phyloP scores from a whole-genome alignment of 2,797 vertebrate species.

The Todus mexicanus region DNA sequence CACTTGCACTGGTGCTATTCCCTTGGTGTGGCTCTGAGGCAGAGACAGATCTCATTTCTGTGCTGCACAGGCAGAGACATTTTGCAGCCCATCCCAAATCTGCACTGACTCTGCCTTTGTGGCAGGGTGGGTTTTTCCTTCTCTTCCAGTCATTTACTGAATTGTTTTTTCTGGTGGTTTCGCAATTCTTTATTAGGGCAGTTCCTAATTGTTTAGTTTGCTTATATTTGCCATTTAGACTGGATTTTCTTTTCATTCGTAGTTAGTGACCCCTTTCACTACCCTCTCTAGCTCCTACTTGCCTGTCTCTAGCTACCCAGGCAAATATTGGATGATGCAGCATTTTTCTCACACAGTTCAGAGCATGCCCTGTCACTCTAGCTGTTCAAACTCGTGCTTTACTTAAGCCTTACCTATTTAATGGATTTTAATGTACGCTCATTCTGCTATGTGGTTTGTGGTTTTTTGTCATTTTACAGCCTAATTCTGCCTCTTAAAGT shows the following conservation, averaged over 20 bases:
- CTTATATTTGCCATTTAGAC: not conserved
- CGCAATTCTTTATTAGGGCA: not conserved
- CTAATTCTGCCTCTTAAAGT: not conserved
- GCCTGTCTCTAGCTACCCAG: not conserved
- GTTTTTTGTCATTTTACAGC: not conserved
- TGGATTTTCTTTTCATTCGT: not conserved
- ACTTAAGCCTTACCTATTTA: not conserved
- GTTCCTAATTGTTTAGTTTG: not conserved
- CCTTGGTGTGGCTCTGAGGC: not conserved
- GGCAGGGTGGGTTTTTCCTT: not conserved
- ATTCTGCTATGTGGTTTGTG: not conserved
- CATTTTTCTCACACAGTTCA: not conserved
- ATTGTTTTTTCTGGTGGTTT: not conserved
- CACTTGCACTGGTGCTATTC: not conserved
- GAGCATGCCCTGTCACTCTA: not conserved
- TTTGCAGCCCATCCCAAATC: not conserved
- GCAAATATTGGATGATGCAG: slow-evolving; percentile 14
- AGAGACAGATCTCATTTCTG: not conserved
- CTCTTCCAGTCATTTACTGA: not conserved
- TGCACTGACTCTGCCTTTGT: not conserved
- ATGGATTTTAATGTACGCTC: not conserved
- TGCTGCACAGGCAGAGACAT: not conserved
- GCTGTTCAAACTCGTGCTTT: not conserved
- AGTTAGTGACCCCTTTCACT: not conserved
- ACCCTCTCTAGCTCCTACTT: not conserved